Base-by-base conservation (phyloP, 2,888 invertebrate species). In the Eulithis testata region DNA sequence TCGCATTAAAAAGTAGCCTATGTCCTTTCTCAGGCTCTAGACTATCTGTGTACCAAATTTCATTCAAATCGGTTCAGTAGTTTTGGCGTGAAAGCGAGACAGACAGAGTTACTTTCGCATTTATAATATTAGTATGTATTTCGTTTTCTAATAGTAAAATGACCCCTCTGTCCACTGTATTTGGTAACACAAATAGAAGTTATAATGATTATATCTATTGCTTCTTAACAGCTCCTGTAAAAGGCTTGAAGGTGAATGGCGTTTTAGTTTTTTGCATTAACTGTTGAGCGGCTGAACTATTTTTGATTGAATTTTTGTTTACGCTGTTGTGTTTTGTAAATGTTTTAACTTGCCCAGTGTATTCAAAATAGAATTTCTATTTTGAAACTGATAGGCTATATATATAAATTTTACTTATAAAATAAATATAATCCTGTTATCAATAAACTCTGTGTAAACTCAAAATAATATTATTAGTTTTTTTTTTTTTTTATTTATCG, bases 171-270 rank as follows among this genome's bases (percentile, higher is more conserved):
- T 61, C 55, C n/a, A 31, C 11, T 51, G 36, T 52, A 36, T 61
- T 21, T 31, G 44, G n/a, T 61, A 52, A 53, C 54, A 63, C 47
- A 43, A 44, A 57, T 11, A 21, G 37, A 31, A 57, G 55, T 27
- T 61, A 60, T 37, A 55, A 65, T 56, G 27, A 21, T 21, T 21
- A 36, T 53, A 65, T 54, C 37, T 65, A 60, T 63, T 51, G 68
- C 65, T 67, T 67, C 9, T 40, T 67, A 67, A 67, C 66, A 60
- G 66, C 57, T 63, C 64, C 76, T 82, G 70, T 71, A 75, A 81
- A 86, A 80, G 78, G 89, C 88, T 88, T 89, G 72, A 72, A 75
- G 84, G 83, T 85, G 89, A 86, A 88, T 89, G 87, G 80, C 82
- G 79, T 80, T 77, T 40, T 70, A 61, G 69, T 66, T 71, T 78